phyloP scores from a whole-genome alignment of 2,113 vertebrate genomes.

The Pachypanchax playfairii region DNA sequence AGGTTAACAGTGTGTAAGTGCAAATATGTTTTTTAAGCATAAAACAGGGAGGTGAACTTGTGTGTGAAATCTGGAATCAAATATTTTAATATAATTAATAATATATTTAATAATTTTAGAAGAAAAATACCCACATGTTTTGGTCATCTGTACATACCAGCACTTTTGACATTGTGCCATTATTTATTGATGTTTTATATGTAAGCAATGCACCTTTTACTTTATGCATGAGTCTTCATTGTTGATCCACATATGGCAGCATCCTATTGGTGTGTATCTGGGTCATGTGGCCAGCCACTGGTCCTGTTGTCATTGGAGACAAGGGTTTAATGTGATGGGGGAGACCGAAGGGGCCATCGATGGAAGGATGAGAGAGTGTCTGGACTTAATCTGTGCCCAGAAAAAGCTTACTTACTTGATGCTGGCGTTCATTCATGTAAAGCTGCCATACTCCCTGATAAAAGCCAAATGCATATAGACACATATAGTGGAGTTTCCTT shows the following conservation, averaged over 20 bases:
- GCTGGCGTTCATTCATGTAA: conserved; percentile 16
- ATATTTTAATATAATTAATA: too few species aligned
- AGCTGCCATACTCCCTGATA: conserved; percentile 1
- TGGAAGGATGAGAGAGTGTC: conserved; percentile 41
- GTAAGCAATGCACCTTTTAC: neutral
- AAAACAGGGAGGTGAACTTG: too few species aligned
- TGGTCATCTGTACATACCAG: neutral
- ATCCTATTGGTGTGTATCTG: conserved; percentile 59
- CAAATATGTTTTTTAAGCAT: too few species aligned
- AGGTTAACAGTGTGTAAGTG: too few species aligned
- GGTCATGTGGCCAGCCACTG: conserved; percentile 61
- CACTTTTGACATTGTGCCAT: neutral
- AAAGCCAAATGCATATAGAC: neutral
- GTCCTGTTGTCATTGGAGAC: conserved; percentile 22
- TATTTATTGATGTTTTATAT: neutral
- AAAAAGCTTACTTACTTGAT: conserved; percentile 64
- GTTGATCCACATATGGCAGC: conserved; percentile 4
- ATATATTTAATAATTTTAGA: neutral
- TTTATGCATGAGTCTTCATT: neutral
- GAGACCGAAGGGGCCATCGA: conserved; percentile 28
- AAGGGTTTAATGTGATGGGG: conserved; percentile 44
- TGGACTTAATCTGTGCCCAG: conserved; percentile 60
- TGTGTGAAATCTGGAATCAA: too few species aligned
- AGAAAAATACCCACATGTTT: conserved; percentile 5
- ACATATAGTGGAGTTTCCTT: neutral